phyloP scores from a whole-genome alignment of 2,888 invertebrate species.

The Oscheius sp. region DNA sequence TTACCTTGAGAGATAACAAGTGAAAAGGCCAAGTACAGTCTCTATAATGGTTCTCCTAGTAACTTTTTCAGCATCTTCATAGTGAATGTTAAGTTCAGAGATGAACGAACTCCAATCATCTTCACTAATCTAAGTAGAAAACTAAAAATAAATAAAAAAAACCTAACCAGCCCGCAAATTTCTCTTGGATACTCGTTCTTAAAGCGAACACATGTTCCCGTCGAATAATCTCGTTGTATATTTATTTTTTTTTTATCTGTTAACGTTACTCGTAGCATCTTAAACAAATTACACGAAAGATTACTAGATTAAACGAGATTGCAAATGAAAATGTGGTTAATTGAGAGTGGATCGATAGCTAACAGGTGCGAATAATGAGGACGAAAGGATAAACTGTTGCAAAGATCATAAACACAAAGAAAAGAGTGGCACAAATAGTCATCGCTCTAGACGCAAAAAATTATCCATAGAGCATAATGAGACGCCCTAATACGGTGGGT shows the following conservation, averaged over 20 bases:
- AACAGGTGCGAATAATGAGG: no score
- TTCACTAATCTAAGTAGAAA: conserved; percentile 11
- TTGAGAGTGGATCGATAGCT: no score
- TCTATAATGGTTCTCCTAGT: conserved; percentile 9
- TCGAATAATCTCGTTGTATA: conserved; percentile 23
- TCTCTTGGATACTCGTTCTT: conserved; percentile 11
- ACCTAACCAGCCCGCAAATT: conserved; percentile 6
- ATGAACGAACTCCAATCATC: conserved; percentile 8
- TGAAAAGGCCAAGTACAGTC: neutral
- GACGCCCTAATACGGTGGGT: neutral
- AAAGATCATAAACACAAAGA: no score
- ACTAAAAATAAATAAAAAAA: no score
- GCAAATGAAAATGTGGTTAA: no score
- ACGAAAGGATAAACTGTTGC: no score
- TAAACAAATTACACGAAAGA: no score
- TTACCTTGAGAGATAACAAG: conserved; percentile 10
- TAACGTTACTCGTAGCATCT: neutral
- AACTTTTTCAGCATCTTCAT: conserved; percentile 21
- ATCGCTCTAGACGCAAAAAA: neutral
- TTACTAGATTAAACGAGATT: no score
- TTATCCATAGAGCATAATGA: neutral
- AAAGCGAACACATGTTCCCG: conserved; percentile 2
- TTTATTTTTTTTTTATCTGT: conserved; percentile 15
- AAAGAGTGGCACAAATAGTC: neutral
- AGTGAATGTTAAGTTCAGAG: conserved; percentile 1